Conservation (phyloP, 1,140 invertebrate species). For the Hyles vespertilio region DNA sequence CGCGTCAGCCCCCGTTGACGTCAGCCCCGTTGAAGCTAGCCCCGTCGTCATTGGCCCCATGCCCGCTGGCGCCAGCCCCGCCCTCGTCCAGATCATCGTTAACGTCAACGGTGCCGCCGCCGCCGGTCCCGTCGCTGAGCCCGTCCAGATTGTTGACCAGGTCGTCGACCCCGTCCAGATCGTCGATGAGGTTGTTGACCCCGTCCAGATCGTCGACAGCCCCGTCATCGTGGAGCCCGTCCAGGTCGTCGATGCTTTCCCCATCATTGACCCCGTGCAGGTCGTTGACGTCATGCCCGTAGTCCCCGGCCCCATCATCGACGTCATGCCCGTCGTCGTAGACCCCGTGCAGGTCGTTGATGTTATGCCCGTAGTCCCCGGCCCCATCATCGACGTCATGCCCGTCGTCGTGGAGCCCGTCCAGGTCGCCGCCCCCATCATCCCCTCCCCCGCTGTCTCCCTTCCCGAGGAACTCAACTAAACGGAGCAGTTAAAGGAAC, state of each 20-base stretch:
- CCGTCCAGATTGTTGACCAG: background rate
- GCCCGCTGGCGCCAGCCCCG: conserved; percentile 15
- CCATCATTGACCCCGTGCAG: conserved; percentile 18
- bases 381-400: too few species aligned
- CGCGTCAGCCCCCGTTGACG: conserved; percentile 6
- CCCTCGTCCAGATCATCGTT: conserved; percentile 35
- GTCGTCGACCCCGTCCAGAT: background rate
- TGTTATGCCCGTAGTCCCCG: too few species aligned
- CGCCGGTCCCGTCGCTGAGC: background rate
- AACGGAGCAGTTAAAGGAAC: too few species aligned
- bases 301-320: too few species aligned
- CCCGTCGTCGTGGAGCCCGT: conserved; percentile 18
- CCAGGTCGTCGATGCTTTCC: conserved; percentile 3
- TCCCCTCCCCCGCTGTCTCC: conserved; percentile 20
- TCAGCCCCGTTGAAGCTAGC: too few species aligned
- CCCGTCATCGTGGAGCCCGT: conserved; percentile 7
- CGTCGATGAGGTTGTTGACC: conserved; percentile 14
- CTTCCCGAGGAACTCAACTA: conserved; percentile 5
- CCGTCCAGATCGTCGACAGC: conserved; percentile 2
- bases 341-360: too few species aligned
- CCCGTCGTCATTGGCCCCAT: conserved; percentile 9
- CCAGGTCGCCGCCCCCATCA: conserved; percentile 29
- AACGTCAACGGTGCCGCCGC: conserved; percentile 13
- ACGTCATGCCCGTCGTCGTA: too few species aligned
- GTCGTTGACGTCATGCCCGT: conserved; percentile 14